A percentile compares a stretch with the other conserved stretches of the same genome.
Conservation (phyloP, 2,113 vertebrate genomes). For the Chaetorhynchus papuensis region DNA sequence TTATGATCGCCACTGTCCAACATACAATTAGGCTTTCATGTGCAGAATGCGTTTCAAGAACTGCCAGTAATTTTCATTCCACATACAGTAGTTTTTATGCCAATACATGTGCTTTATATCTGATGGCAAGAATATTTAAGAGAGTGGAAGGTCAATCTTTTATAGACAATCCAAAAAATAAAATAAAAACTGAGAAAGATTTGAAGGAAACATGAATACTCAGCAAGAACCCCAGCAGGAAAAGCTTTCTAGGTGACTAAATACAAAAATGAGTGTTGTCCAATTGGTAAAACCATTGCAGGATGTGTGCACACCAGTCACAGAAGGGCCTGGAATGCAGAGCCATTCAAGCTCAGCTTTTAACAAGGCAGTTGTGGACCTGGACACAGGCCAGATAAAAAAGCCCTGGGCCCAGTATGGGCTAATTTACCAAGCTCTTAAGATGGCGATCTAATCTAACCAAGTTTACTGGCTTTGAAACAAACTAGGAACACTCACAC, state of each 20-base stretch:
- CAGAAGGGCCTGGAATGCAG: conserved; percentile 11
- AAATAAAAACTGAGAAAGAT: conserved; percentile 2
- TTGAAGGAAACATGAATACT: not conserved
- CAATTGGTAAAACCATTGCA: not conserved
- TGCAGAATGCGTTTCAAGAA: conserved; percentile 27
- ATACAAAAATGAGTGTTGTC: not conserved
- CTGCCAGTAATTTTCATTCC: conserved; percentile 50
- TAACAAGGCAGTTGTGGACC: conserved; percentile 22
- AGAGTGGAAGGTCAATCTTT: conserved; percentile 20
- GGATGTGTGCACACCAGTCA: not conserved
- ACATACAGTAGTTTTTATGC: not conserved
- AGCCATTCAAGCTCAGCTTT: conserved; percentile 1
- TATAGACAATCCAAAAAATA: conserved; percentile 15
- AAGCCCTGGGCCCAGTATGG: not conserved
- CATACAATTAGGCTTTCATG: conserved; percentile 14
- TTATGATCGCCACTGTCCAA: not conserved
- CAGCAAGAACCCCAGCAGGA: not conserved
- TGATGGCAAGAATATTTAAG: not conserved
- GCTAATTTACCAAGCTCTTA: conserved; percentile 9
- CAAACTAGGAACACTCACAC: not conserved
- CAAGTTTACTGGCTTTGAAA: not conserved
- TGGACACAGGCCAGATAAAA: conserved; percentile 22
- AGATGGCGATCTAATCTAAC: not conserved
- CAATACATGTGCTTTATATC: conserved; percentile 46
- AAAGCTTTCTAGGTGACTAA: conserved; percentile 26